Percentiles rank a stretch among this genome's conserved stretches.
These are phyloP conservation scores for Mormyrops attenuatus DNA, from an alignment of 2,797 vertebrate genomes.

Conservation along the genomic window DNA sequence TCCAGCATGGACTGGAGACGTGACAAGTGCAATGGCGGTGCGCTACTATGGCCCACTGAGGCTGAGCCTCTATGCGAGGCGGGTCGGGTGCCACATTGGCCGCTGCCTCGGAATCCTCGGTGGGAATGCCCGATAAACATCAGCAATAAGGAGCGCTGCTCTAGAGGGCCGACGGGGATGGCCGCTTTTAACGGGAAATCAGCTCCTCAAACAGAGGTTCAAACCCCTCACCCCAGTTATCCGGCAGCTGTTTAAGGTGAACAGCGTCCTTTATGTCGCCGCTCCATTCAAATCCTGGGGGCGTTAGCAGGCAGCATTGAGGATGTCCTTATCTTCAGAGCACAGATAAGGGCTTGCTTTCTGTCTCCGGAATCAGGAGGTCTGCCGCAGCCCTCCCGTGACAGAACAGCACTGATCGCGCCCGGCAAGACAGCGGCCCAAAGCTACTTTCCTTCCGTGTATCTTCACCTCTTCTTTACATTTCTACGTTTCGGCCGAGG, in stretches of 20 bases:
- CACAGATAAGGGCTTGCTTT: constrained; percentile 58
- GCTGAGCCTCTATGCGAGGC: not conserved
- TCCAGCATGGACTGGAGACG: too few relatives aligned
- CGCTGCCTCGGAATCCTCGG: not conserved
- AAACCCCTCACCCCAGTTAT: constrained; percentile 24
- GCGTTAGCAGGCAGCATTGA: constrained; percentile 20
- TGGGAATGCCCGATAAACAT: not conserved
- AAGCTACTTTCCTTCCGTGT: constrained; percentile 22
- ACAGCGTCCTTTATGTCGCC: constrained; percentile 10
- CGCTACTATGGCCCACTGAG: too few relatives aligned
- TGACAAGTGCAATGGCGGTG: too few relatives aligned
- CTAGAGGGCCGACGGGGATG: not conserved
- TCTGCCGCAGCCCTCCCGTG: constrained; percentile 18
- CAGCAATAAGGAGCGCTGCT: not conserved
- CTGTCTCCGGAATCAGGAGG: constrained; percentile 37
- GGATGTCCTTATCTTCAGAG: constrained; percentile 57
- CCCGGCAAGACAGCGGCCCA: constrained; percentile 30
- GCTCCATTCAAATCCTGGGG: constrained; percentile 30
- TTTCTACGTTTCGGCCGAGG: constrained; percentile 27
- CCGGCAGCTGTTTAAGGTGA: constrained; percentile 26
- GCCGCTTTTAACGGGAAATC: constrained; percentile 20
- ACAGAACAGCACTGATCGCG: constrained; percentile 36
- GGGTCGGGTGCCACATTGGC: not conserved
- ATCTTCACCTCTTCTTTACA: constrained; percentile 28
- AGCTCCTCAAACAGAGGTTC: constrained; percentile 26